These are phyloP conservation scores for Gouania willdenowi DNA, from an alignment of 2,797 vertebrate species.

Conservation along the genomic window DNA sequence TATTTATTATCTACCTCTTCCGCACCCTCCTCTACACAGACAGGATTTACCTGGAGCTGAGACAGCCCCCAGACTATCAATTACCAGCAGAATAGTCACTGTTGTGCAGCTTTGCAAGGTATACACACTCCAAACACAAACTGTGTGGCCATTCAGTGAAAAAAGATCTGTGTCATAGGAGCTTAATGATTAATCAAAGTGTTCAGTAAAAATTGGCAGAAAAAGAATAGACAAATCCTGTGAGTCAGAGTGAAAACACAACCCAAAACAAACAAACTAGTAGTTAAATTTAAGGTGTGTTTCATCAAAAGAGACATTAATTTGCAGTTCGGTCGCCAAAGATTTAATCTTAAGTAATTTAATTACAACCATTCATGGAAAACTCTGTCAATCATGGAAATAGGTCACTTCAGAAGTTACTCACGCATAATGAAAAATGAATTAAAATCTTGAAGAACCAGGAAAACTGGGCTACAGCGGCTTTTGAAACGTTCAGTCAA, in stretches of 20 bases:
- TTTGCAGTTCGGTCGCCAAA: constrained; percentile 8
- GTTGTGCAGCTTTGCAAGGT: constrained; percentile 59
- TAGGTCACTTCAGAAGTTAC: background rate
- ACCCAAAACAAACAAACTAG: constrained; percentile 15
- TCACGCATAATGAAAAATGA: background rate
- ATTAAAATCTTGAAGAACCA: background rate
- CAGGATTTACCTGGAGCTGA: constrained; percentile 74
- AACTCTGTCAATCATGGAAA: constrained; percentile 1
- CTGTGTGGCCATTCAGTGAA: constrained; percentile 23
- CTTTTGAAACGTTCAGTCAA: background rate
- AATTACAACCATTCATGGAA: background rate
- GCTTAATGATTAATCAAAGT: constrained; percentile 34
- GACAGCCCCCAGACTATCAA: constrained; percentile 75
- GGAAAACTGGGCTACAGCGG: background rate
- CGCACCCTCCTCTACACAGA: constrained; percentile 38
- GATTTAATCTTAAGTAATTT: constrained; percentile 5
- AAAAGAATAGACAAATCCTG: constrained; percentile 1
- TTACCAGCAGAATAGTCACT: constrained; percentile 69
- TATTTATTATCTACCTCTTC: constrained; percentile 46
- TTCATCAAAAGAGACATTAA: constrained; percentile 3
- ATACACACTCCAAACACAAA: constrained; percentile 20
- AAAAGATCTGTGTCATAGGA: constrained; percentile 29
- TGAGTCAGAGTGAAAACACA: constrained; percentile 1
- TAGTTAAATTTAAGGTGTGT: constrained; percentile 17
- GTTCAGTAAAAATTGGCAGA: constrained; percentile 13